Conservation (phyloP, 2,797 vertebrate genomes). For the Muscicapa comitata region DNA sequence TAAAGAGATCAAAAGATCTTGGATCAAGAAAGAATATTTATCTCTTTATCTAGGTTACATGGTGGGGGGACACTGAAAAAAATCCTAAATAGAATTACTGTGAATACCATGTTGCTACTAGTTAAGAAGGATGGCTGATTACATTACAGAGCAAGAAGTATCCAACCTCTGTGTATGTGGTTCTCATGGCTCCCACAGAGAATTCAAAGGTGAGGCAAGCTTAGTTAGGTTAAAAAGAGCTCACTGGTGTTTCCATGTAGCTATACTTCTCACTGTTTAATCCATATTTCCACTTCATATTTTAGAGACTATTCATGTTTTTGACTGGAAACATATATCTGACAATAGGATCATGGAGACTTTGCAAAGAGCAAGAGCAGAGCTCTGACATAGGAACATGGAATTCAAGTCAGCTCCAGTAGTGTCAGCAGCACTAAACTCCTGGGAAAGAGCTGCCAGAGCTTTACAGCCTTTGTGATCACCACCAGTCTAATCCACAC, state of each 20-base stretch:
- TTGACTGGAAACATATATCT: neutral
- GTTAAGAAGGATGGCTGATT: neutral
- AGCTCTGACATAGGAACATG: neutral
- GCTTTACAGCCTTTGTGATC: neutral
- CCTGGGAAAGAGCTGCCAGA: neutral
- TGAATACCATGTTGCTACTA: neutral
- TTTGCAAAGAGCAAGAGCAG: neutral
- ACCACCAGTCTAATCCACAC: neutral
- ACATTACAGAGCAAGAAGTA: neutral
- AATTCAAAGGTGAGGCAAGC: neutral
- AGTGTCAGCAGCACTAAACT: neutral
- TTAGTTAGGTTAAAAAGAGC: neutral
- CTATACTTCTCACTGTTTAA: neutral
- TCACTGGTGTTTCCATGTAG: neutral
- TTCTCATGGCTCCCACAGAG: neutral
- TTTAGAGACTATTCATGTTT: neutral
- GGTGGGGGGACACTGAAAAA: neutral
- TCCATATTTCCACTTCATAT: neutral
- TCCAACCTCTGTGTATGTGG: fast-evolving
- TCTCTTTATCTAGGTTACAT: neutral
- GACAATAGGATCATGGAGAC: neutral
- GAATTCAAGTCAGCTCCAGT: neutral
- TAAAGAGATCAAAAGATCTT: neutral
- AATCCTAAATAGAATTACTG: neutral
- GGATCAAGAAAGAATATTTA: neutral